Conservation (phyloP, 1,140 invertebrate genomes). For the Gyrodactylus salaris region DNA sequence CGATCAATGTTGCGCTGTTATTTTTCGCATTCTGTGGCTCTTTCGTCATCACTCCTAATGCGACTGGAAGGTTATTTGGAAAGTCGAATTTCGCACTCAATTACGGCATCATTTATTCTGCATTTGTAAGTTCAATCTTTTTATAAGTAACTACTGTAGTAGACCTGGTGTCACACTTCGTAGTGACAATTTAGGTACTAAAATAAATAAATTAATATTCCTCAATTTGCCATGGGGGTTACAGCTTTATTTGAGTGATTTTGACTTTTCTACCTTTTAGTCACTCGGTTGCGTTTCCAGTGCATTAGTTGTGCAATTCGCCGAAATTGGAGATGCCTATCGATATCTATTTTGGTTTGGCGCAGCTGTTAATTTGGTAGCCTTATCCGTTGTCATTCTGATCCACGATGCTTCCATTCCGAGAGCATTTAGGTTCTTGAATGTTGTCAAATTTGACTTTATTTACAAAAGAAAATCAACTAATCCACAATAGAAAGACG, state of each 20-base stretch:
- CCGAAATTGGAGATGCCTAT: background rate
- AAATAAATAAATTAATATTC: background rate
- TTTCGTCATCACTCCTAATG: background rate
- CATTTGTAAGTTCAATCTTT: background rate
- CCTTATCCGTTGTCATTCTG: background rate
- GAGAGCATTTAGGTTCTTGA: background rate
- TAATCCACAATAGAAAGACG: too few species aligned
- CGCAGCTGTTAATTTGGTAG: background rate
- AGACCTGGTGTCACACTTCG: background rate
- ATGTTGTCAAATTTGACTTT: background rate
- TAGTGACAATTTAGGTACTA: background rate
- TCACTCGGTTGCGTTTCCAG: background rate
- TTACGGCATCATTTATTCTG: constrained; percentile 3
- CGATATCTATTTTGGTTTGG: background rate
- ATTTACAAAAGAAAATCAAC: too few species aligned
- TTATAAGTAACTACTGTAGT: background rate
- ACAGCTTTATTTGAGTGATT: background rate
- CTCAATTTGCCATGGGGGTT: too few species aligned
- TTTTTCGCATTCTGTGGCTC: constrained; percentile 1
- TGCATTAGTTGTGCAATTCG: background rate
- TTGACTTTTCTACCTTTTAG: background rate
- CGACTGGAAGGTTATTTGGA: background rate
- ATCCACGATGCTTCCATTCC: background rate
- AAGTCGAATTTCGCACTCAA: background rate
- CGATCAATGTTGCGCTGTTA: constrained; percentile 2